Base-by-base conservation (phyloP, 2,888 invertebrate species). In the Cinara cedri region DNA sequence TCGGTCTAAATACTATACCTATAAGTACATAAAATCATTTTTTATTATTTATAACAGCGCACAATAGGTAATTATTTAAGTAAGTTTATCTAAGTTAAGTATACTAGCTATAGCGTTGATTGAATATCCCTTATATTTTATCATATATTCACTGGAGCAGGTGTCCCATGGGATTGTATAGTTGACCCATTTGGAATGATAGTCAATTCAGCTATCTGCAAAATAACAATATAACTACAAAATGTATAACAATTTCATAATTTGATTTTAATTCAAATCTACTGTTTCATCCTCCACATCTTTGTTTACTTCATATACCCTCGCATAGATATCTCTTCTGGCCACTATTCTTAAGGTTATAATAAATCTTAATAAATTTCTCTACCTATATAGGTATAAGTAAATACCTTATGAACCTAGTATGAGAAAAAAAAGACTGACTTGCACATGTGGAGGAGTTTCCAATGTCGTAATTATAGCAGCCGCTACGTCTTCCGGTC, bases 121-220 rank as follows among this genome's bases (percentile, higher is more conserved):
- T n/a, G n/a, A n/a, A n/a, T n/a, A n/a, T n/a, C n/a, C 34, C 34
- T 6, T 34, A 34, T 34, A 34, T 6, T 34, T 51, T 63, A 21
- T 34, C 10, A 9, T 21, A 63, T 21, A 51, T 42, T 63, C 1
- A 74, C 51, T 42, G 74, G 62, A 42, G 14, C 4, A 57, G 68
- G 68, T 1, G 16, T 54, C 44, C 76, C 55, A 10, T 78, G 68
- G 21, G 68, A 19, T 34, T 78, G 76, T 60, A 78, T 78, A 1
- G 76, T 78, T 10, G 76, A 80, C 3, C 72, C 80, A 0, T 21
- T 80, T 14, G 80, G 72, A 54, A 80, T 72, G 13, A 80, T 26
- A 13, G 42, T 81, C 4, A 81, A 10, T 66, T 81, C 66, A 19
- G 75, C 57, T 51, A 70, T 81, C 75, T 81, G 42, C 1, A 63